These are phyloP conservation scores for Agapornis canus DNA, from an alignment of 2,797 vertebrate species.

Conservation along the genomic window DNA sequence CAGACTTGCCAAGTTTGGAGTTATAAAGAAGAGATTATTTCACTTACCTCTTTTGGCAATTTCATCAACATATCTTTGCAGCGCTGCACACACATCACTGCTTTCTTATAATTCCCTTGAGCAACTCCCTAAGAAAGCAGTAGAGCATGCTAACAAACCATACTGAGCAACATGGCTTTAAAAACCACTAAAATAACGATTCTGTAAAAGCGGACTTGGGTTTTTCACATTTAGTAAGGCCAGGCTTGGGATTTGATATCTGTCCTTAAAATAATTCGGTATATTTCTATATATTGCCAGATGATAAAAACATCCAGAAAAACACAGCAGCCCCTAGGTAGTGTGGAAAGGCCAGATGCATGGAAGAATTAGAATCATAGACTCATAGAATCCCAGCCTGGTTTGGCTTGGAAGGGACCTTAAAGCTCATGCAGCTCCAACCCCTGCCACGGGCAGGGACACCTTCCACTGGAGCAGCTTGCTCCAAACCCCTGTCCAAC, in stretches of 20 bases:
- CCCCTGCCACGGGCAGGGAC: not conserved
- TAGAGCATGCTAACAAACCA: not conserved
- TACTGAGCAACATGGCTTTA: not conserved
- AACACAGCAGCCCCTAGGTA: not conserved
- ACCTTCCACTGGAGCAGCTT: not conserved
- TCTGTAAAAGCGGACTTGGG: not conserved
- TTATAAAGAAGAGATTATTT: conserved; percentile 25
- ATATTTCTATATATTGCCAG: not conserved
- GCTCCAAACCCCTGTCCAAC: not conserved
- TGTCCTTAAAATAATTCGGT: not conserved
- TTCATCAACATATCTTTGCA: conserved; percentile 90
- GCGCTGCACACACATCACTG: conserved; percentile 78
- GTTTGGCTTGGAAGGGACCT: not conserved
- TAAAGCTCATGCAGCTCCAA: not conserved
- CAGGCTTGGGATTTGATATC: not conserved
- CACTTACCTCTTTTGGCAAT: conserved; percentile 85
- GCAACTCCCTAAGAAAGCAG: conserved; percentile 82
- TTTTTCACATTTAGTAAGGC: not conserved
- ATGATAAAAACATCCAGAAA: not conserved
- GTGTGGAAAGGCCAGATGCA: not conserved
- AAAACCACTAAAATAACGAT: not conserved
- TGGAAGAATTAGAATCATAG: not conserved
- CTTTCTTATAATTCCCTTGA: conserved; percentile 85
- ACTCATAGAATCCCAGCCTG: not conserved
- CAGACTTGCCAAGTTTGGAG: not conserved